Conservation (phyloP, 2,113 vertebrate species). For the Conger conger region DNA sequence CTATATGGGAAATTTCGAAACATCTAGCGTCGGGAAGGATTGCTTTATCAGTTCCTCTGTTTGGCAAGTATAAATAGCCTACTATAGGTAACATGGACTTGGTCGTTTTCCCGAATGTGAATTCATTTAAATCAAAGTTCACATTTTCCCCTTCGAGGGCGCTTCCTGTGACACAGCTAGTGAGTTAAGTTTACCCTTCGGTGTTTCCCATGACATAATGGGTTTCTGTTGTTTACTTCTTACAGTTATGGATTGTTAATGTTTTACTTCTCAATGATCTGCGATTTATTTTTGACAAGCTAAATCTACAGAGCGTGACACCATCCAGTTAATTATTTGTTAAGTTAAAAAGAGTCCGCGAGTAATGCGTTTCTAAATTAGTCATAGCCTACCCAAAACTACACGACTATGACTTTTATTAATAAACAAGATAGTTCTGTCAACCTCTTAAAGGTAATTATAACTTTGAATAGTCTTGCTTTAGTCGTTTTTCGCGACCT, state of each 20-base stretch:
- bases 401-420: not conserved
- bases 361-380: not conserved
- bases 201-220: not conserved
- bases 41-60: too few species aligned
- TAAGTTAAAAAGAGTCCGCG: not conserved
- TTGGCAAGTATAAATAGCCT: too few species aligned
- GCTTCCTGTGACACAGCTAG: too few species aligned
- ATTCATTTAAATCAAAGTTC: not conserved
- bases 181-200: too few species aligned
- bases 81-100: too few species aligned
- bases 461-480: too few species aligned
- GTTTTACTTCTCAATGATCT: not conserved
- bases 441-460: too few species aligned
- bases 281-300: not conserved
- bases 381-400: not conserved
- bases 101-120: not conserved
- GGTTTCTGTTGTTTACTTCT: not conserved
- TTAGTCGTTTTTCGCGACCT: too few species aligned
- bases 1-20: too few species aligned
- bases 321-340: not conserved
- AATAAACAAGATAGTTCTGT: not conserved
- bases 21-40: too few species aligned
- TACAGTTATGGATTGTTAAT: not conserved
- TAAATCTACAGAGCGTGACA: not conserved
- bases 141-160: not conserved